A percentile compares a stretch with the other conserved stretches of the same genome.
Evolutionary conservation across 2,888 invertebrate genomes (phyloP).

Genomic region (Elmis aenea): DNA sequence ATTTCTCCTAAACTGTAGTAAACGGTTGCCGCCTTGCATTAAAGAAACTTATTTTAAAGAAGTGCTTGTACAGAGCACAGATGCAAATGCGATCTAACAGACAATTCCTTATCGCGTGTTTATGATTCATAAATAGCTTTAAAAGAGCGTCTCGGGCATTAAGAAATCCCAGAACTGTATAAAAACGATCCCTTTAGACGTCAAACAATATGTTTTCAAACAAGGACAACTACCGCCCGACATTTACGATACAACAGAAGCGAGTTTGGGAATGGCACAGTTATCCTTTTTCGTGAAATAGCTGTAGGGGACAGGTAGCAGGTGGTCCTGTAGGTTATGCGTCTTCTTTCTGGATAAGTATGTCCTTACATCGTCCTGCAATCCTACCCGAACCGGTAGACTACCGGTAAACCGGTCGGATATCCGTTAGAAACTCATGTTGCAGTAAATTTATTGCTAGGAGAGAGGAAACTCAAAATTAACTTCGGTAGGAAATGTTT

Average conservation of each 20-base stretch:
- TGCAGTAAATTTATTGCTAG: too few species aligned
- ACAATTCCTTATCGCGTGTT: constrained; percentile 29
- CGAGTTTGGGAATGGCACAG: constrained; percentile 13
- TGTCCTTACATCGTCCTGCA: too few species aligned
- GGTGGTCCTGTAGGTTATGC: constrained; percentile 28
- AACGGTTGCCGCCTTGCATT: too few species aligned
- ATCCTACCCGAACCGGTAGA: too few species aligned
- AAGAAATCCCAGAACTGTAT: constrained; percentile 23
- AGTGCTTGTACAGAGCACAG: too few species aligned
- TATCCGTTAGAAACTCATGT: too few species aligned
- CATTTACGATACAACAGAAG: constrained; percentile 10
- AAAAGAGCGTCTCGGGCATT: constrained; percentile 24
- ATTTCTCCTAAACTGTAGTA: too few species aligned
- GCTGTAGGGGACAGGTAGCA: constrained; percentile 26
- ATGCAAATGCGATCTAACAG: constrained; percentile 4
- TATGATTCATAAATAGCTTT: constrained; percentile 30
- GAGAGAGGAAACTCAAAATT: too few species aligned
- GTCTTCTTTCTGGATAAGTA: constrained; percentile 28
- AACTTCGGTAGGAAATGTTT: too few species aligned
- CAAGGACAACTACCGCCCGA: constrained; percentile 11
- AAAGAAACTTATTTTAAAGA: too few species aligned
- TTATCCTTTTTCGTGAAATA: constrained; percentile 28
- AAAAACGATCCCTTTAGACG: constrained; percentile 20
- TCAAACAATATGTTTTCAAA: constrained; percentile 10
- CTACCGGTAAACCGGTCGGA: too few species aligned